Base-by-base conservation (phyloP, 2,113 vertebrate species). In the Gymnobelideus leadbeateri region DNA sequence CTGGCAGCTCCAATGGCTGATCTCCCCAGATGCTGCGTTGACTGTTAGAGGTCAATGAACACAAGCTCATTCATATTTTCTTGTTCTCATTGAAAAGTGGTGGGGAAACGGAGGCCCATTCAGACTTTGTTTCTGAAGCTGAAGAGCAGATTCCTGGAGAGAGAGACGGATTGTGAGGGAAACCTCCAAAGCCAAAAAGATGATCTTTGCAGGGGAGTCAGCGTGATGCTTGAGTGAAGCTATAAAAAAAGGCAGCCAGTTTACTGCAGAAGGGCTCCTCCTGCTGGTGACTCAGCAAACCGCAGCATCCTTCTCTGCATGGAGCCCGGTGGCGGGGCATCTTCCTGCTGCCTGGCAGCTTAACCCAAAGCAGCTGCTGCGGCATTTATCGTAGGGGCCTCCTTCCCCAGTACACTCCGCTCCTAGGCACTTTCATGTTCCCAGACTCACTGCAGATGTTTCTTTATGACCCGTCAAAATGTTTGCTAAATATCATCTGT, bases 401-500 rank as follows among this genome's bases (percentile, higher is more conserved):
- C 61, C 95, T 94, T 54, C 91, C 89, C 53, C 57, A 92, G 6
- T n/a, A 24, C 96, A 51, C 90, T 23, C 10, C 68, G 24, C 89
- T 90, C 89, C 28, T 50, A 31, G 89, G 89, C 89, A 50, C 89
- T 90, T 90, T 95, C 84, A 8, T 25, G 50, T 50, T 93, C 91
- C 92, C 97, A 97, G 95, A 97, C 95, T 93, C 31, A 46, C 96
- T 94, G 96, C 97, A 98, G 97, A 98, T 98, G 96, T 97, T 97
- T 94, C 96, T 98, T 98, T 98, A 97, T 96, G 96, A 97, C 96
- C 96, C 84, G 49, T 97, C 97, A 95, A 96, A 97, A 96, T 96
- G 92, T 97, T 98, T 98, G 98, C 93, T 97, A 96, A 98, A 92
- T 97, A 97, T 97, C 96, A 97, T 97, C 96, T 98, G 96, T 96